phyloP scores from a whole-genome alignment of 2,797 vertebrate species.

The Uromys caudimaculatus region DNA sequence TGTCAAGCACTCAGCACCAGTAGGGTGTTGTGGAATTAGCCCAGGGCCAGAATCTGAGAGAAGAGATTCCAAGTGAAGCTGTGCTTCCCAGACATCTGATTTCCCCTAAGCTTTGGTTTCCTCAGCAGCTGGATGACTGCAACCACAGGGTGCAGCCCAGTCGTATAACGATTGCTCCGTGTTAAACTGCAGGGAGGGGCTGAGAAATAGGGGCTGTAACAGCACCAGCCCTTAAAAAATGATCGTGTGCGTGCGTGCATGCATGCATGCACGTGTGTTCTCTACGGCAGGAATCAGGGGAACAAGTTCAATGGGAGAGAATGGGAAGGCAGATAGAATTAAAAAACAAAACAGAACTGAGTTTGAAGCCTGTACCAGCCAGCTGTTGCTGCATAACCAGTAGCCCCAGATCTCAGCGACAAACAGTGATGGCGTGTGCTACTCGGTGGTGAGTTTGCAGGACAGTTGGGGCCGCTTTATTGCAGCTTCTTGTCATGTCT shows the following conservation, averaged over 20 bases:
- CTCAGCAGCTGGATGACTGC: background rate
- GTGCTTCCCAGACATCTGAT: background rate
- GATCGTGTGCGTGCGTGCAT: too few relatives aligned
- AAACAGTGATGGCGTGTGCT: background rate
- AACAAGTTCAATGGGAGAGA: background rate
- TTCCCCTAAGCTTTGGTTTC: background rate
- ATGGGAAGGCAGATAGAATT: background rate
- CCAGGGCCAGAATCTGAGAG: background rate
- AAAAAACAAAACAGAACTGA: background rate
- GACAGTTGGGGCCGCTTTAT: background rate
- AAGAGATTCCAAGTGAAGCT: background rate
- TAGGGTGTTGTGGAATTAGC: background rate
- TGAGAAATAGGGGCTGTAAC: background rate
- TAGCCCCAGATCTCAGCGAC: background rate
- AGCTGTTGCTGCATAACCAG: conserved; percentile 25
- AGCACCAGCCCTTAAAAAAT: background rate
- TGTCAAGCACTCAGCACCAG: background rate
- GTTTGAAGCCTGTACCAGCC: background rate
- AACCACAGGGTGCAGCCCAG: background rate
- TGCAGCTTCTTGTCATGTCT: background rate
- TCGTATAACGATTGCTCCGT: background rate
- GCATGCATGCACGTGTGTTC: background rate
- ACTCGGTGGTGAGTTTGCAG: background rate
- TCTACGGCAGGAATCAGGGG: background rate
- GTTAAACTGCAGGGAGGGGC: background rate